Percentiles rank a stretch among this genome's conserved stretches.
These are phyloP conservation scores for Sarcophaga variegata DNA, from an alignment of 2,888 invertebrate species.

Conservation along the genomic window DNA sequence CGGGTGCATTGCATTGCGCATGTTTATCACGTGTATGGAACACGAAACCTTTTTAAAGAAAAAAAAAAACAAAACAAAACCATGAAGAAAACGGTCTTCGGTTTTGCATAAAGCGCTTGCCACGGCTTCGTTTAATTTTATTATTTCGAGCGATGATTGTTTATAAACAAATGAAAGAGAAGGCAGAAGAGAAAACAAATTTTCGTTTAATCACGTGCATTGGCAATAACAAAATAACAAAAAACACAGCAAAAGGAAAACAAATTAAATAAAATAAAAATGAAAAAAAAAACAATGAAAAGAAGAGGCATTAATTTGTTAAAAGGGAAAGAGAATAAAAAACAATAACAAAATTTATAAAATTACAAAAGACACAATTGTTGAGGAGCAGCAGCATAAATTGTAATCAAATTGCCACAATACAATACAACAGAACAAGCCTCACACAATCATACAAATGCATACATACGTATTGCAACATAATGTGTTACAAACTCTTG, in stretches of 20 bases:
- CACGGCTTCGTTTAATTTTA: not conserved
- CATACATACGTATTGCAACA: too few relatives aligned
- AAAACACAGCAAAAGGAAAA: slow-evolving; percentile 39
- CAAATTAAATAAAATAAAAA: slow-evolving; percentile 19
- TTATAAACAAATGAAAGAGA: slow-evolving; percentile 25
- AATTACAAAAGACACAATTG: too few relatives aligned
- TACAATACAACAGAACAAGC: slow-evolving; percentile 15
- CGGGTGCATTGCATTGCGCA: slow-evolving; percentile 17
- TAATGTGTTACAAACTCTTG: too few relatives aligned
- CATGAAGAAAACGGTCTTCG: not conserved
- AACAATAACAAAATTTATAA: not conserved
- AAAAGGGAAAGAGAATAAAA: not conserved
- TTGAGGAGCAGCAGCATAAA: too few relatives aligned
- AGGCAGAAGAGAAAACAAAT: slow-evolving; percentile 35
- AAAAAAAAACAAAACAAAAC: not conserved
- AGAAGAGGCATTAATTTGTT: slow-evolving; percentile 15
- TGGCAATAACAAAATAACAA: not conserved
- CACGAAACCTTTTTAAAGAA: too few relatives aligned
- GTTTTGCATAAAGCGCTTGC: slow-evolving; percentile 25
- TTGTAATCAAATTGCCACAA: slow-evolving; percentile 31
- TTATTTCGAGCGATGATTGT: not conserved
- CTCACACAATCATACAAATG: too few relatives aligned
- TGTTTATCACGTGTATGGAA: too few relatives aligned
- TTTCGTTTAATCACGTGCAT: slow-evolving; percentile 47
- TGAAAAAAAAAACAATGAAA: not conserved